Evolutionary conservation across 2,888 invertebrate species (phyloP), one percentile per base, ranked within the genome.

Genomic region (Octonoba sinensis): DNA sequence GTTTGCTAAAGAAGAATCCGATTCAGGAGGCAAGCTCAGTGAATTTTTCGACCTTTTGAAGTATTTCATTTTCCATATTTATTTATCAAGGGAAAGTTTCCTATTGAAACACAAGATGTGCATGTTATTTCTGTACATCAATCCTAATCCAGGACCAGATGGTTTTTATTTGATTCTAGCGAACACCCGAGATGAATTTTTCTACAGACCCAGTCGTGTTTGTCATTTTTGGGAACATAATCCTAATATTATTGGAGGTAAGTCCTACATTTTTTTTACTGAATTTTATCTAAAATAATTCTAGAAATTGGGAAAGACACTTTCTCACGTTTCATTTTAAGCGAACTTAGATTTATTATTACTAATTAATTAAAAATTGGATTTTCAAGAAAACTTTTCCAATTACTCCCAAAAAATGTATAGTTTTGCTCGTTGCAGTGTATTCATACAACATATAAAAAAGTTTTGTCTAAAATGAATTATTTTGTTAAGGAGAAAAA

Each of bases 171-270:
- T 81, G 20, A 81, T 81, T 27, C 24, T 83, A 27, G 83, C 83
- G 8, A 77, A 66, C 18, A 96, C 96, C 88, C 91, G 96, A 84
- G 96, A 96, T 89, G 95, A 96, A 87, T 91, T 89, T 86, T 94
- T 92, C 88, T 90, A 90, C n/a, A 91, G 95, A 82, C 92, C 93
- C 2, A 91, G 95, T 0, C 88, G 89, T 76, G 88, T 89, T 57
- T 92, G 92, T 49, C 89, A 90, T 22, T 91, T 90, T 84, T 94
- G 94, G 93, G 86, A 88, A 0, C 90, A 91, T 77, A 89, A 91
- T 85, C 89, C 90, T 0, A 88, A 90, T 85, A 91, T 94, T 84
- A 91, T 93, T 86, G 94, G 94, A 90, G 95, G 95, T 81, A 67
- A 11, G 79, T 67, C 24, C 15, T 54, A 11, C 16, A n/a, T 54